Base-by-base conservation (phyloP, 1,140 invertebrate genomes). In the Proales similis region DNA sequence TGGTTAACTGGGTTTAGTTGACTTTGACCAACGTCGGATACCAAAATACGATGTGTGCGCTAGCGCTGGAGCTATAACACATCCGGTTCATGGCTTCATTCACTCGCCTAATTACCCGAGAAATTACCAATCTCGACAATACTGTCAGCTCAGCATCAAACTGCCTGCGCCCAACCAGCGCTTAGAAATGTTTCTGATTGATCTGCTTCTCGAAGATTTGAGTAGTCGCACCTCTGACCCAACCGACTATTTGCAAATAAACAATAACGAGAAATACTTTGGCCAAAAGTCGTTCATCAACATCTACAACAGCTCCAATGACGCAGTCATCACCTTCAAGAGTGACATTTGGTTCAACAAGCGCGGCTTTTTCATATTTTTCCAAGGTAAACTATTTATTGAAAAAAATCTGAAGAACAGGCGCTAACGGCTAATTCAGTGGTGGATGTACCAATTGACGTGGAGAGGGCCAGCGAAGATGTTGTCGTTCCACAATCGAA, bases 61-160 rank as follows among this genome's bases (percentile, higher is more conserved):
- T 9, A 39, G 51, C 9, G n/a, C n/a, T n/a, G 36, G 51, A 7
- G 11, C 45, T 14, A 17, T 57, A 6, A 39, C 39, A n/a, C 51
- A 39, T 42, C 51, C 51, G 45, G 17, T 57, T 14, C 19, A 29
- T 3, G 51, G 51, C 2, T 57, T 57, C 9, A 39, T 57, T 24
- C 51, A 57, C 32, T n/a, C 51, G 9, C 51, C 51, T 27, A 57
- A 57, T 29, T 57, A 57, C 30, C 51, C 51, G 20, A 57, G n/a
- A 22, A 27, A 20, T 0, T 39, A 57, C 20, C 36, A 39, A 7
- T 57, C 51, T 5, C 26, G 51, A 6, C 51, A 57, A 57, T 57
- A 29, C 45, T 57, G 51, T 39, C 51, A 57, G 20, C 19, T 57
- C 14, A 57, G 22, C 17, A 22, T 57, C 9, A 36, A 57, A 26